These are phyloP conservation scores for Drosophila lowei DNA, from an alignment of 1,140 invertebrate species.

Conservation along the genomic window DNA sequence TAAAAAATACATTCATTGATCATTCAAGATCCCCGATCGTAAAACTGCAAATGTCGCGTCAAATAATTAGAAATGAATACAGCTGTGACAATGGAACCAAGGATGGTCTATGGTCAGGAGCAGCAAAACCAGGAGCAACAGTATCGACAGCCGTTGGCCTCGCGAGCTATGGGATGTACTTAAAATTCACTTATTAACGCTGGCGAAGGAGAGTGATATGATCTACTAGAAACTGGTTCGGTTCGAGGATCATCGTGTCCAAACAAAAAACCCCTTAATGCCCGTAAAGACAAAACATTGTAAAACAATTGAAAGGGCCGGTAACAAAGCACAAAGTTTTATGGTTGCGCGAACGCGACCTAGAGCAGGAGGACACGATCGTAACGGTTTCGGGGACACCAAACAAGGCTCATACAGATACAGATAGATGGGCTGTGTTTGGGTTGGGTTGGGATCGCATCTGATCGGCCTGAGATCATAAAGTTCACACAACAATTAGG, in stretches of 20 bases:
- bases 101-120: slow-evolving; percentile 36
- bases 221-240: slow-evolving; percentile 45
- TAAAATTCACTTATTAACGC: slow-evolving; percentile 72
- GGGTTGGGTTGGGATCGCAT: slow-evolving; percentile 30
- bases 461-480: slow-evolving; percentile 41
- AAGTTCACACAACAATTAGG: slow-evolving; percentile 73
- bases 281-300: slow-evolving; percentile 65
- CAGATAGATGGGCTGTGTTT: slow-evolving; percentile 12
- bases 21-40: slow-evolving; percentile 7
- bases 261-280: slow-evolving; percentile 80
- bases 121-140: slow-evolving; percentile 24
- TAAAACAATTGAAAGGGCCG: slow-evolving; percentile 68
- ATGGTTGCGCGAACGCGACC: slow-evolving; percentile 51
- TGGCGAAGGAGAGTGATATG: slow-evolving; percentile 1
- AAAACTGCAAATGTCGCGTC: slow-evolving; percentile 48
- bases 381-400: slow-evolving; percentile 52
- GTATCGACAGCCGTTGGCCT: slow-evolving; percentile 38
- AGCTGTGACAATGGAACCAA: slow-evolving; percentile 55
- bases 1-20: slow-evolving; percentile 70
- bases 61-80: slow-evolving; percentile 73
- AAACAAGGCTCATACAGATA: slow-evolving; percentile 48
- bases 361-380: slow-evolving; percentile 23
- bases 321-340: slow-evolving; percentile 54
- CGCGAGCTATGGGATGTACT: slow-evolving; percentile 35
- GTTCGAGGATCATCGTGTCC: slow-evolving; percentile 21